These are phyloP conservation scores for Anthoscopus minutus DNA, from an alignment of 2,113 vertebrate species.

Conservation along the genomic window DNA sequence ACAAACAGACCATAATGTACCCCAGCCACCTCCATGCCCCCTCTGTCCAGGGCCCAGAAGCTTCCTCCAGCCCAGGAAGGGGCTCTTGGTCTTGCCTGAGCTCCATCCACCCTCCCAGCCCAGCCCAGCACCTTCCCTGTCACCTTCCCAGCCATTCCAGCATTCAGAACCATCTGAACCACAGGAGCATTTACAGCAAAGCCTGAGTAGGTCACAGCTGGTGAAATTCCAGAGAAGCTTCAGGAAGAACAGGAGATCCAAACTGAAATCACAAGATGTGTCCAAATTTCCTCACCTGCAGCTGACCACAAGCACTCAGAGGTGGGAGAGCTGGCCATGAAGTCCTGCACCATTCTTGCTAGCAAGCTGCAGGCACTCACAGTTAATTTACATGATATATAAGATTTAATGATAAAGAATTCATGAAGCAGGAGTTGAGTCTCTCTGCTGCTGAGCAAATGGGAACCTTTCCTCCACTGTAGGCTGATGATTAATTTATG, in stretches of 20 bases:
- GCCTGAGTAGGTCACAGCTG: background rate
- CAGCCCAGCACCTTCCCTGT: background rate
- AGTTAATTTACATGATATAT: background rate
- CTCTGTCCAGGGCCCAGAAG: rapidly evolving
- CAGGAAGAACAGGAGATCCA: background rate
- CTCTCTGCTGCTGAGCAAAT: background rate
- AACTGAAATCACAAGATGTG: background rate
- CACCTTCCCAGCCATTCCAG: background rate
- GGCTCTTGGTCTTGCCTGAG: background rate
- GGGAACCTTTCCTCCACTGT: background rate
- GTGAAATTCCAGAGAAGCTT: background rate
- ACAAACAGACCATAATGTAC: background rate
- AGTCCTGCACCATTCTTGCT: rapidly evolving
- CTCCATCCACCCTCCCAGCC: background rate
- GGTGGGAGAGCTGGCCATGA: background rate
- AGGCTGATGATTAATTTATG: slow-evolving; percentile 19
- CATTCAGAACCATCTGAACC: background rate
- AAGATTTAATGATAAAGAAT: background rate
- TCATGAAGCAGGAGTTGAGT: slow-evolving; percentile 14
- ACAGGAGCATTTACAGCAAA: background rate
- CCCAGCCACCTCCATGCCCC: rapidly evolving
- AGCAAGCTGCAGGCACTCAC: background rate
- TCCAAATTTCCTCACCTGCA: background rate
- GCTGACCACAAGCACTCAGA: background rate
- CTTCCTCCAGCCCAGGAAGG: background rate